A percentile compares a stretch with the other conserved stretches of the same genome.
Evolutionary conservation across 2,888 invertebrate species (phyloP).

Genomic region (Endotricha flammealis): DNA sequence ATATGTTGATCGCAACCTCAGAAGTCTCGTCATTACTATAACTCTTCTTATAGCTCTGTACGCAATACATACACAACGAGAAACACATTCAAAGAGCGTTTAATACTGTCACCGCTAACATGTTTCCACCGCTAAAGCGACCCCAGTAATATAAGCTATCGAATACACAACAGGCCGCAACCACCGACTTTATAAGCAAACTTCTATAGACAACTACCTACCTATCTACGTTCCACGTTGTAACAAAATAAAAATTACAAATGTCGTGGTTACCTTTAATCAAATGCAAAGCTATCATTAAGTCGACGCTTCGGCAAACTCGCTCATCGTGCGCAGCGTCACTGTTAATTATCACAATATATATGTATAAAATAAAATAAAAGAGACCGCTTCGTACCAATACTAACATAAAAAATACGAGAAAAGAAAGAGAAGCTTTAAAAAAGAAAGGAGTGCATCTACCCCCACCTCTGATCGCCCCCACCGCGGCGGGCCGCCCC

Average conservation of each 20-base stretch:
- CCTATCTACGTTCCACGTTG: constrained; percentile 29
- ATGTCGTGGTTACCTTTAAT: constrained; percentile 69
- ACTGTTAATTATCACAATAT: constrained; percentile 76
- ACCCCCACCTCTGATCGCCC: constrained; percentile 69
- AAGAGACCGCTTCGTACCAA: constrained; percentile 74
- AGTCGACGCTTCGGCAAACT: constrained; percentile 63
- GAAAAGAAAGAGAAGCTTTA: constrained; percentile 78
- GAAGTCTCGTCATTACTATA: constrained; percentile 12
- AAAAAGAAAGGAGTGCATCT: constrained; percentile 77
- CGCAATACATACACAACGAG: constrained; percentile 24
- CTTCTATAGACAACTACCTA: constrained; percentile 25
- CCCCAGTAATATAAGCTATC: constrained; percentile 42
- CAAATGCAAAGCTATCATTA: constrained; percentile 75
- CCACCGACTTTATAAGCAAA: constrained; percentile 29
- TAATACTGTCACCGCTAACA: constrained; percentile 49
- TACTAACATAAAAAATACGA: constrained; percentile 74
- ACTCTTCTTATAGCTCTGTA: constrained; percentile 12
- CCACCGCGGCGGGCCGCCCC: constrained; percentile 69
- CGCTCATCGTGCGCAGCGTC: constrained; percentile 68
- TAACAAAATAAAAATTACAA: constrained; percentile 59
- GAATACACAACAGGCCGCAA: constrained; percentile 40
- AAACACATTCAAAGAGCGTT: constrained; percentile 48
- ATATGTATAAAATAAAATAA: constrained; percentile 70
- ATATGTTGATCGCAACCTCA: constrained; percentile 11
- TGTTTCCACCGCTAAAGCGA: constrained; percentile 44